A percentile compares a stretch with the other conserved stretches of the same genome.
Evolutionary conservation across 2,113 vertebrate species (phyloP).

Genomic region (Dasyprocta punctata): DNA sequence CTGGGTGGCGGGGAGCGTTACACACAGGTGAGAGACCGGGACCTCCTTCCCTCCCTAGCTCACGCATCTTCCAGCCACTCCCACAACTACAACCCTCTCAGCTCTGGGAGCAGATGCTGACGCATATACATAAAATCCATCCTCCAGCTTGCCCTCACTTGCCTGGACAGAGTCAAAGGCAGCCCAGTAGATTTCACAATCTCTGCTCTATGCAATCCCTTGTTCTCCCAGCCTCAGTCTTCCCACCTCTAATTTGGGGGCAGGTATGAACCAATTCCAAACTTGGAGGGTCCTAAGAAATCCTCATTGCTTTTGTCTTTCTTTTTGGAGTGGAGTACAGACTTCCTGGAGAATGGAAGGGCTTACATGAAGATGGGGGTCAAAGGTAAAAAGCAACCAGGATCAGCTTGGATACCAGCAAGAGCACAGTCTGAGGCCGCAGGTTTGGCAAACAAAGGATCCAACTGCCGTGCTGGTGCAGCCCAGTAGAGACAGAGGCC

Average conservation of each 20-base stretch:
- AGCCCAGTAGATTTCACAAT: not conserved
- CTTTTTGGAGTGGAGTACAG: not conserved
- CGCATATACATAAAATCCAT: accelerated
- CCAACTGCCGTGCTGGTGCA: not conserved
- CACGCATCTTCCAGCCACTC: not conserved
- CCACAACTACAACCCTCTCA: not conserved
- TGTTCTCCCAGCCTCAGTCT: not conserved
- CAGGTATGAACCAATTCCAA: too few species aligned
- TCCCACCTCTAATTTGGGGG: not conserved
- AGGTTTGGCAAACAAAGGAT: not conserved
- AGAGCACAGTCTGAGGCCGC: not conserved
- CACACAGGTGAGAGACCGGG: not conserved
- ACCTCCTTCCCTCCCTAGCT: too few species aligned
- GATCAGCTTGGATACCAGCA: not conserved
- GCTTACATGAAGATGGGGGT: not conserved
- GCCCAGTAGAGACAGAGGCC: not conserved
- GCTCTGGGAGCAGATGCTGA: not conserved
- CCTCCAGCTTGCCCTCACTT: not conserved
- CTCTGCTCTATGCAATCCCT: not conserved
- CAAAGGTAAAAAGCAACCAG: not conserved
- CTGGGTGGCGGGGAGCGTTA: not conserved
- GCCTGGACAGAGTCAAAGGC: constrained; percentile 39
- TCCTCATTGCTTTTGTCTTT: not conserved
- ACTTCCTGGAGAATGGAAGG: not conserved
- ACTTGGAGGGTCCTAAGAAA: not conserved